Conservation (phyloP, 2,113 vertebrate genomes). For the Brachyistius frenatus region DNA sequence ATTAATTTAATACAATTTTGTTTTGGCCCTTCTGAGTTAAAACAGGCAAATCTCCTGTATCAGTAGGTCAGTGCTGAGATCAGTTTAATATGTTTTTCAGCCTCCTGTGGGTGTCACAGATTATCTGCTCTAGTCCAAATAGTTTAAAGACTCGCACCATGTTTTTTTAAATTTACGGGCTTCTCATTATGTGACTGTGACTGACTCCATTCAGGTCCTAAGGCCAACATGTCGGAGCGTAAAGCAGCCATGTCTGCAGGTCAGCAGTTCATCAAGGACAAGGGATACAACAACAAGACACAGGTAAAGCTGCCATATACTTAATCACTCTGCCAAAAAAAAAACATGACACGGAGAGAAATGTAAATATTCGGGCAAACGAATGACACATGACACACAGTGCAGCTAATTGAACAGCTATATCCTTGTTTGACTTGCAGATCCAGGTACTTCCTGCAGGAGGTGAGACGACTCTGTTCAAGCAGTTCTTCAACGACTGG, state of each 20-base stretch:
- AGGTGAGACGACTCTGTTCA: slow-evolving; percentile 84
- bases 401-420: background rate
- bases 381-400: background rate
- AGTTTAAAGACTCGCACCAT: too few species aligned
- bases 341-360: background rate
- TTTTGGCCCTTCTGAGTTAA: too few species aligned
- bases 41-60: too few species aligned
- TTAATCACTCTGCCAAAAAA: background rate
- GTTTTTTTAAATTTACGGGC: too few species aligned
- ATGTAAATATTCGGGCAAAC: background rate
- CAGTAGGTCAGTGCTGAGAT: too few species aligned
- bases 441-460: slow-evolving; percentile 85
- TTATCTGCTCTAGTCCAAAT: too few species aligned
- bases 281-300: slow-evolving; percentile 80
- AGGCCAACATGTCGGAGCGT: slow-evolving; percentile 80
- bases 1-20: too few species aligned
- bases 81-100: too few species aligned
- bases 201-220: slow-evolving; percentile 69
- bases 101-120: too few species aligned
- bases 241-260: slow-evolving; percentile 83
- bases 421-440: slow-evolving; percentile 53
- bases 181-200: background rate
- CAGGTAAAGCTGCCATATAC: slow-evolving; percentile 67
- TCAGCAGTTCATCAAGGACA: slow-evolving; percentile 82
- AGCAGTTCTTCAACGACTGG: slow-evolving; percentile 87